Conservation (phyloP, 2,888 invertebrate species). For the Blastobasis adustella region DNA sequence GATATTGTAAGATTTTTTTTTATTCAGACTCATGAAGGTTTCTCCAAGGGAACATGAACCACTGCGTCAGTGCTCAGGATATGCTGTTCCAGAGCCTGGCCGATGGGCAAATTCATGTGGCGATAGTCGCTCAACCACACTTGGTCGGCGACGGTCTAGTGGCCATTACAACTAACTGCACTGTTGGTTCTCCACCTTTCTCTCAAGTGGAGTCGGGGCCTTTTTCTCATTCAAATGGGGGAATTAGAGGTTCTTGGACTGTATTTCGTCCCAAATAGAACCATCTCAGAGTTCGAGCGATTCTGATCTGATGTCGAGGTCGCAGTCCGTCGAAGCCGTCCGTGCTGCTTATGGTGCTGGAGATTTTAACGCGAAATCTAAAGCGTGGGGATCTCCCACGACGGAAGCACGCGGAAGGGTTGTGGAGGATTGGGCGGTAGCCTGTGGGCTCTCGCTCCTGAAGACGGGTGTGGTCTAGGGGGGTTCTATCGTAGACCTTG, state of each 20-base stretch:
- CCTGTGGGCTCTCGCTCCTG: slow-evolving; percentile 3
- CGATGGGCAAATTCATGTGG: no score
- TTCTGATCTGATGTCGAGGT: slow-evolving; percentile 6
- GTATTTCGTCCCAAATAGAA: slow-evolving; percentile 18
- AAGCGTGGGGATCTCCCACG: slow-evolving; percentile 13
- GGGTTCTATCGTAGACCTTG: slow-evolving; percentile 14
- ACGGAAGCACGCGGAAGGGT: slow-evolving; percentile 10
- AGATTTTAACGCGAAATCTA: no score
- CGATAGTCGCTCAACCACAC: no score
- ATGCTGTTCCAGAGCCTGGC: slow-evolving; percentile 4
- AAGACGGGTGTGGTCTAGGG: slow-evolving; percentile 11
- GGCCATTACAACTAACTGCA: background rate
- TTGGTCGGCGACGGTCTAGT: background rate
- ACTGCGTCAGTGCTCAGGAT: slow-evolving; percentile 13
- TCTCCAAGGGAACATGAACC: slow-evolving; percentile 15
- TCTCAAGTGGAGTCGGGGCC: slow-evolving; percentile 7
- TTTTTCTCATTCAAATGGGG: slow-evolving; percentile 4
- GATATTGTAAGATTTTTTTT: no score
- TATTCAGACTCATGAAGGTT: no score
- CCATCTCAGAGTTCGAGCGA: slow-evolving; percentile 14
- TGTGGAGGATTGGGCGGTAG: slow-evolving; percentile 8
- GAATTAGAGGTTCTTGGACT: slow-evolving; percentile 7
- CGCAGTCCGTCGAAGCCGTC: background rate
- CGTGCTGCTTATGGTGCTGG: background rate
- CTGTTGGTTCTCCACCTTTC: slow-evolving; percentile 5